phyloP scores from a whole-genome alignment of 2,888 invertebrate genomes.

The Crioceris asparagi region DNA sequence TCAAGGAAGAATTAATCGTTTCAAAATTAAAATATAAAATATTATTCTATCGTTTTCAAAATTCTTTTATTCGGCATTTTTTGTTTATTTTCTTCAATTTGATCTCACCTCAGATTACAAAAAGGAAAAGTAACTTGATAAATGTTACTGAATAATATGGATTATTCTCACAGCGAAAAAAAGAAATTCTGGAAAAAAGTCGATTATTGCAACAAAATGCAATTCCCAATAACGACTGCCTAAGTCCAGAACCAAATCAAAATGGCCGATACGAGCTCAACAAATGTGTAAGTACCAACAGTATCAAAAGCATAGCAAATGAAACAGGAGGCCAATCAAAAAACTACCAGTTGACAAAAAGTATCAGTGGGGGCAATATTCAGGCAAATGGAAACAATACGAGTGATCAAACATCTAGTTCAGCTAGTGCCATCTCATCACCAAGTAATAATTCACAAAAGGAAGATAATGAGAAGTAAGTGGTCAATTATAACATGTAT shows the following conservation, averaged over 20 bases:
- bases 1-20: too few species aligned
- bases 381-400: constrained; percentile 28
- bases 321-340: constrained; percentile 23
- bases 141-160: too few species aligned
- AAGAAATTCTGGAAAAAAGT: constrained; percentile 36
- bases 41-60: too few species aligned
- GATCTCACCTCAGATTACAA: too few species aligned
- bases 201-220: constrained; percentile 32
- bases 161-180: constrained; percentile 33
- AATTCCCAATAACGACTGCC: constrained; percentile 25
- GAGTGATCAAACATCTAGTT: constrained; percentile 33
- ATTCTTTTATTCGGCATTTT: too few species aligned
- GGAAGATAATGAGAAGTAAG: constrained; percentile 35
- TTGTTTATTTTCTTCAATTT: too few species aligned
- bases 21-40: too few species aligned
- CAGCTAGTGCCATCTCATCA: constrained; percentile 37
- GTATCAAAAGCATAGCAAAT: constrained; percentile 24
- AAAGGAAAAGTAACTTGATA: too few species aligned
- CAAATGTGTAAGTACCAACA: constrained; percentile 32
- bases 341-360: constrained; percentile 29
- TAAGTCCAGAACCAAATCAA: constrained; percentile 31
- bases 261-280: constrained; percentile 25
- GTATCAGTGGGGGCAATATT: constrained; percentile 33
- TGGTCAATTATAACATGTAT: not conserved
- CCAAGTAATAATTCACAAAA: constrained; percentile 36